Conservation (phyloP, 2,888 invertebrate species). For the Steinernema hermaphroditum region DNA sequence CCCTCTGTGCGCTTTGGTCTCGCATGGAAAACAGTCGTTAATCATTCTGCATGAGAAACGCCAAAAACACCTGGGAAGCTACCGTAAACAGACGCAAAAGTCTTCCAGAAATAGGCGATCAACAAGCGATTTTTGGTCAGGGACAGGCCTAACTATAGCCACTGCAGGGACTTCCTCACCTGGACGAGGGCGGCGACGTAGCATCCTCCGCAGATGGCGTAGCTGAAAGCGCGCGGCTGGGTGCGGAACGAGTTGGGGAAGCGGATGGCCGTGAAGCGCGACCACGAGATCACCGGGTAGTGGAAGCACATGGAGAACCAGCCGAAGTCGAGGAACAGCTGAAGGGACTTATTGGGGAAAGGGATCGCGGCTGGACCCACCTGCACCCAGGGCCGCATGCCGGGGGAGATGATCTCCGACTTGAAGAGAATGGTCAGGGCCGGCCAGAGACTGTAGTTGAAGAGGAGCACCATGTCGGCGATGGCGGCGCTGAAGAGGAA, state of each 20-base stretch:
- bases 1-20: too few relatives aligned
- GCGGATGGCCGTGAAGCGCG: conserved; percentile 60
- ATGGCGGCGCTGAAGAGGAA: conserved; percentile 57
- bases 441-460: conserved; percentile 63
- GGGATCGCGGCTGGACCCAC: conserved; percentile 32
- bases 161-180: conserved; percentile 42
- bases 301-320: conserved; percentile 36
- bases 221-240: conserved; percentile 49
- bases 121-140: too few relatives aligned
- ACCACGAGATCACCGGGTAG: conserved; percentile 60
- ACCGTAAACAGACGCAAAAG: too few relatives aligned
- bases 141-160: conserved; percentile 1
- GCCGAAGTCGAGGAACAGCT: conserved; percentile 14
- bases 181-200: conserved; percentile 57
- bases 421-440: conserved; percentile 59
- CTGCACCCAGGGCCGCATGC: conserved; percentile 58
- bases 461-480: conserved; percentile 56
- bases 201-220: conserved; percentile 53
- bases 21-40: too few relatives aligned
- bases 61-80: too few relatives aligned
- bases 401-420: conserved; percentile 53
- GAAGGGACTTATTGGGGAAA: background rate
- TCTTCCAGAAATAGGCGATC: too few relatives aligned
- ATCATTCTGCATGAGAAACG: too few relatives aligned
- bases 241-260: conserved; percentile 53